Base-by-base conservation (phyloP, 2,888 invertebrate species). In the Acleris literana region DNA sequence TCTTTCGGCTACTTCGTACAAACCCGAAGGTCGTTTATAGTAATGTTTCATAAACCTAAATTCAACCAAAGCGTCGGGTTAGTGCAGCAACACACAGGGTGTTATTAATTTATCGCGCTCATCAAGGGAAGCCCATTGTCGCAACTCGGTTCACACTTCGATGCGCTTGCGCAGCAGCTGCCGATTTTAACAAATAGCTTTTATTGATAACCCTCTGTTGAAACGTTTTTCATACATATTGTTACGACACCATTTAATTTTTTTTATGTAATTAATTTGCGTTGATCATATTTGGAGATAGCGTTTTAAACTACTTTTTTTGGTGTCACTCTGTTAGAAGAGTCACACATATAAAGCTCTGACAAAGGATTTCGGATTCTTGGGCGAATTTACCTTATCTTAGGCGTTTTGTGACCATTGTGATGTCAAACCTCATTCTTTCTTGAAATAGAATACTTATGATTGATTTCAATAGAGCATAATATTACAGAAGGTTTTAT, bases 71-170 rank as follows among this genome's bases (percentile, higher is more conserved):
- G 13, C 13, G n/a, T 39, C 3, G 54, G 3, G 39, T 22, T 18
- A n/a, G 22, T 44, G 17, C 20, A 55, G 59, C 51, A 68, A 65
- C 59, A 70, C 60, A 65, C 69, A 61, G 65, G 55, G 66, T 70
- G 71, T 73, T 73, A 74, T 84, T 85, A 86, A 87, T 87, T 88
- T 88, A 85, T 84, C 82, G 81, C 76, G 77, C 83, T 86, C 85
- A 90, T 90, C 87, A 85, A 83, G 84, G 76, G 78, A 76, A 69
- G 72, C 71, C 81, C 82, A 82, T 91, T 90, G 88, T 90, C 84
- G 80, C 78, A 77, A 75, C 79, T 79, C 77, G 76, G 78, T 85
- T 87, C 81, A 84, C 86, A 85, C 84, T 78, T 74, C 77, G 83
- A 74, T 87, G 87, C 83, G 82, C 76, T 72, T 72, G 74, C 76